Evolutionary conservation across 2,888 invertebrate genomes (phyloP).

Genomic region (Bembecia ichneumoniformis): DNA sequence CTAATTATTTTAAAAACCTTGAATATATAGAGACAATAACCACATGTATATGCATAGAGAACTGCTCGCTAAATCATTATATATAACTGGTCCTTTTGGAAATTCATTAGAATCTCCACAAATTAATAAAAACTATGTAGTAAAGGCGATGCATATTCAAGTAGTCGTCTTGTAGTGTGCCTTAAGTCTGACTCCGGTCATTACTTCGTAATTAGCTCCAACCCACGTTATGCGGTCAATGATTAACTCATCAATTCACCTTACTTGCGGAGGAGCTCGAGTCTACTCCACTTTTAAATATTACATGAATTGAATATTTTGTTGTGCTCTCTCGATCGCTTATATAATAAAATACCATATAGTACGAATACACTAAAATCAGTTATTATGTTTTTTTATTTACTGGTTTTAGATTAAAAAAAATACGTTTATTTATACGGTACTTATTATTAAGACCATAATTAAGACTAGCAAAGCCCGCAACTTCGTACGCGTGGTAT

Average conservation of each 20-base stretch:
- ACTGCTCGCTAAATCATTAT: background rate
- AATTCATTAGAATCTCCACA: no score
- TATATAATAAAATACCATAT: no score
- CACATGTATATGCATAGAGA: no score
- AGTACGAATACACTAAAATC: no score
- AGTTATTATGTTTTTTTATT: no score
- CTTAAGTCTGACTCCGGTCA: background rate
- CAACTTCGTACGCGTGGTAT: no score
- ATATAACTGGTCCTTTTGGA: no score
- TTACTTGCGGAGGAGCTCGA: constrained; percentile 7
- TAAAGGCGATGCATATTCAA: background rate
- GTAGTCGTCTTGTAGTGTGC: constrained; percentile 12
- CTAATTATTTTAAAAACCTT: background rate
- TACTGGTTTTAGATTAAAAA: no score
- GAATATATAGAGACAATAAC: no score
- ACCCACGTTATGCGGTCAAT: constrained; percentile 1
- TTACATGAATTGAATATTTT: constrained; percentile 27
- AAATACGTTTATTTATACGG: no score
- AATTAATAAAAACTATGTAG: background rate
- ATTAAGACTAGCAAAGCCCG: no score
- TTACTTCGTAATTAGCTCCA: background rate
- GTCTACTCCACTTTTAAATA: constrained; percentile 30
- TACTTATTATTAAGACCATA: no score
- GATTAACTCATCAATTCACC: constrained; percentile 1
- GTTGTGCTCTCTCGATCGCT: constrained; percentile 20